These are phyloP conservation scores for Pararge aegeria DNA, from an alignment of 1,140 invertebrate genomes.

Conservation along the genomic window DNA sequence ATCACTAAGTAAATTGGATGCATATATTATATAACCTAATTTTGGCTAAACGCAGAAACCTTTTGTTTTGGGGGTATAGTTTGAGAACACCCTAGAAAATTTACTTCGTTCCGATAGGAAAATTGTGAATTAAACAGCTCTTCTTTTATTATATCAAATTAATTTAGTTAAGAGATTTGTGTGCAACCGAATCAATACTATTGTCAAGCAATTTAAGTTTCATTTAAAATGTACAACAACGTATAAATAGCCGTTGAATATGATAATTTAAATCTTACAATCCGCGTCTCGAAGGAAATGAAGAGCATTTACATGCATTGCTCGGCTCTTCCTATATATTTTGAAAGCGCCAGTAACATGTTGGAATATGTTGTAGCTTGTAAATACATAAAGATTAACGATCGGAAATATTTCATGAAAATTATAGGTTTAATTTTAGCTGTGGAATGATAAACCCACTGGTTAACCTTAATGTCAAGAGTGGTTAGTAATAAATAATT, in stretches of 20 bases:
- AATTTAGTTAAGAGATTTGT: too few species aligned
- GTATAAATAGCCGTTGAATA: neutral
- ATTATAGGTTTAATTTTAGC: neutral
- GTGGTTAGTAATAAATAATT: neutral
- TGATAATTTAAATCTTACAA: slow-evolving; percentile 1
- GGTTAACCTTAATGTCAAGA: neutral
- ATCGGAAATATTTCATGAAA: slow-evolving; percentile 1
- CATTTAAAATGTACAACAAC: neutral
- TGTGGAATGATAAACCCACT: neutral
- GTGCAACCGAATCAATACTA: too few species aligned
- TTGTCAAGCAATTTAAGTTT: too few species aligned
- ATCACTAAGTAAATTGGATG: too few species aligned
- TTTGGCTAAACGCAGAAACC: too few species aligned
- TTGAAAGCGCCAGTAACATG: slow-evolving; percentile 8
- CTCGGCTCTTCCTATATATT: slow-evolving; percentile 13
- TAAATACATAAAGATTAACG: neutral
- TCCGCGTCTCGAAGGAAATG: slow-evolving; percentile 6
- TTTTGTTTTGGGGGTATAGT: too few species aligned
- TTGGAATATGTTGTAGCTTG: slow-evolving; percentile 1
- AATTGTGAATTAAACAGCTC: too few species aligned
- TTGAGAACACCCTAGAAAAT: too few species aligned
- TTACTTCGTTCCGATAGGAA: too few species aligned
- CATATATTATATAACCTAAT: too few species aligned
- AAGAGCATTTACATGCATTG: slow-evolving; percentile 24
- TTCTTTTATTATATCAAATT: too few species aligned